Conservation (phyloP, 2,113 vertebrate species). For the Macrotus californicus region DNA sequence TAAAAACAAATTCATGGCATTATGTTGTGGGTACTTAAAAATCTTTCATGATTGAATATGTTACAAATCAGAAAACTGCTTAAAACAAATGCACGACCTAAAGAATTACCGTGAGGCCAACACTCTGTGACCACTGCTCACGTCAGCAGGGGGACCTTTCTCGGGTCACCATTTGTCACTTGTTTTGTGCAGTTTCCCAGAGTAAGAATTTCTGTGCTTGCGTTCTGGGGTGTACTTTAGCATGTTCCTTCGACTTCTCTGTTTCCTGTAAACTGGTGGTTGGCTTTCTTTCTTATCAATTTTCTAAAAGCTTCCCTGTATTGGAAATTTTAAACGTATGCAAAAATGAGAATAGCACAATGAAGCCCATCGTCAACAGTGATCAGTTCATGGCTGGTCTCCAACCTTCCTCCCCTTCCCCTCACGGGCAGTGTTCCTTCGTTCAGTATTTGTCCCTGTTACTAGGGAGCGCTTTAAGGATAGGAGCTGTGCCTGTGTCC, state of each 20-base stretch:
- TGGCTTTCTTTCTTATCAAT: not conserved
- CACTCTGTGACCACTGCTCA: not conserved
- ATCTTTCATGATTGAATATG: not conserved
- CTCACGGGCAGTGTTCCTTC: not conserved
- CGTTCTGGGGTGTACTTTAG: not conserved
- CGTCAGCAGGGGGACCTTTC: not conserved
- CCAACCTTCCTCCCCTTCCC: not conserved
- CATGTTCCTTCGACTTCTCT: not conserved
- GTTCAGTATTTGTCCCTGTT: not conserved
- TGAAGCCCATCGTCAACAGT: not conserved
- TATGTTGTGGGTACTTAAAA: not conserved
- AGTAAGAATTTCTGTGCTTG: not conserved
- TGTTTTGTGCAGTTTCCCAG: not conserved
- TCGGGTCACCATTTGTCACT: not conserved
- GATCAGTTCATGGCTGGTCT: not conserved
- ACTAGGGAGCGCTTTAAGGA: not conserved
- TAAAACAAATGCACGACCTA: not conserved
- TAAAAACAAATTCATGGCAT: not conserved
- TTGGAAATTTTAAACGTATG: not conserved
- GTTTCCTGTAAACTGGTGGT: not conserved
- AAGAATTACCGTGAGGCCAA: constrained; percentile 10
- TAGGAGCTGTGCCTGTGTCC: not conserved
- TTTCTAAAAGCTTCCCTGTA: not conserved
- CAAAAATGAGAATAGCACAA: not conserved
- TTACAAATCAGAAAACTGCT: not conserved